Evolutionary conservation across 2,113 vertebrate species (phyloP), one percentile per base, ranked within the genome.

Genomic region (Rattus rattus): DNA sequence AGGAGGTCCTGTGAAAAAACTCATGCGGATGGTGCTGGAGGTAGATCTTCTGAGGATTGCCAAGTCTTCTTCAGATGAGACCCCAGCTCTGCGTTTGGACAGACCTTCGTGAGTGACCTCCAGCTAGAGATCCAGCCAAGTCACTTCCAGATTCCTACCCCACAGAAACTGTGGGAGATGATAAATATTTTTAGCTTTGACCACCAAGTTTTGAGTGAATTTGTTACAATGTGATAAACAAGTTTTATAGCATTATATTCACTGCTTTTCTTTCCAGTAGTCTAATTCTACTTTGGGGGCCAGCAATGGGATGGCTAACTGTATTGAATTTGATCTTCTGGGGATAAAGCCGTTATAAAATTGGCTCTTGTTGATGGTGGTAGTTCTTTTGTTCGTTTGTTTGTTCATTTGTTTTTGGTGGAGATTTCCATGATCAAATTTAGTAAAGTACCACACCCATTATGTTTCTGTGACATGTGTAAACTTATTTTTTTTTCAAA

Each of bases 401-500:
- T 73, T 20, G 7, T 73, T 73, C 36, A 2, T 72, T 5, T 85
- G 84, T 59, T 97, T 97, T 90, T 59, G 92, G 22, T 92, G 33
- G 56, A 77, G 2, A 79, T 72, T 94, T 33, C 17, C 6, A 81
- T 6, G 1, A 92, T 84, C 19, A 96, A 47, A 36, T 24, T 0
- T 0, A 77, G 30, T 33, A 70, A 47, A 73, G 8, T 90, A 67
- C 54, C 43, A 90, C 5, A 24, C 10, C 80, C 72, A 54, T 11
- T 86, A 54, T 94, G 24, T 63, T 49, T 96, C 83, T 52, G 12
- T 39, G 61, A 94, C 80, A 36, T 16, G 7, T 8, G 6, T 89
- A 81, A 65, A 86, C 91, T 93, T 87, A 49, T 70, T 89, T 87
- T 56, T 84, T 56, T 84, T 84, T 84, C 36, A 83, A 65, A 72